These are phyloP conservation scores for Drosophila melanica DNA, from an alignment of 1,140 invertebrate species.

Conservation along the genomic window DNA sequence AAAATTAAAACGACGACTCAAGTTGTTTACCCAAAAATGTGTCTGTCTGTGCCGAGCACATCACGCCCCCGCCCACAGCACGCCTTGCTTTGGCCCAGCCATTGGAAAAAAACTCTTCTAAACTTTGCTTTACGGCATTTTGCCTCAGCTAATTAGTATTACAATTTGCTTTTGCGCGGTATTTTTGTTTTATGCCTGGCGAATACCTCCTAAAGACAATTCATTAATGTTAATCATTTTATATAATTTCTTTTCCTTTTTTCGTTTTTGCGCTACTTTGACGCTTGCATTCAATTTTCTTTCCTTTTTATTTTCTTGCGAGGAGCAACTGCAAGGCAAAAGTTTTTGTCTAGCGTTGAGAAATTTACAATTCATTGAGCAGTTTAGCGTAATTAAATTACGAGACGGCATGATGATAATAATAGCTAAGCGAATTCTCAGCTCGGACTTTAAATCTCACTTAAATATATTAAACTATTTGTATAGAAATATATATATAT, in stretches of 20 bases:
- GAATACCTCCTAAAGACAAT: slow-evolving; percentile 52
- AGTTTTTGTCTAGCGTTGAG: slow-evolving; percentile 41
- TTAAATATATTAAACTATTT: no score
- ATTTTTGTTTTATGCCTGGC: slow-evolving; percentile 49
- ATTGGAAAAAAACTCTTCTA: slow-evolving; percentile 59
- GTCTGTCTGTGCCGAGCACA: slow-evolving; percentile 21
- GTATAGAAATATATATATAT: no score
- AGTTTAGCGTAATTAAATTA: slow-evolving; percentile 81
- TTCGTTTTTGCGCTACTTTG: slow-evolving; percentile 31
- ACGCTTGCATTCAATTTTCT: slow-evolving; percentile 62
- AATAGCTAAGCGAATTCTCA: slow-evolving; percentile 36
- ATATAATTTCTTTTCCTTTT: slow-evolving; percentile 54
- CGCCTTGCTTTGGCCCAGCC: background rate
- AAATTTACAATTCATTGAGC: slow-evolving; percentile 81
- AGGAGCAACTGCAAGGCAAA: slow-evolving; percentile 36
- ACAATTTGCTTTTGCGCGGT: slow-evolving; percentile 69
- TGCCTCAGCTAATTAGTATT: slow-evolving; percentile 79
- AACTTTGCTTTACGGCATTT: slow-evolving; percentile 58
- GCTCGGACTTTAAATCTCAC: slow-evolving; percentile 3
- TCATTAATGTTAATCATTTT: slow-evolving; percentile 83
- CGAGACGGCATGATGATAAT: slow-evolving; percentile 60
- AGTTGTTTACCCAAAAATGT: slow-evolving; percentile 77
- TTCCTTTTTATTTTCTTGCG: slow-evolving; percentile 26
- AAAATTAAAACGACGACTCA: slow-evolving; percentile 78
- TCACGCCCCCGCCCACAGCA: background rate